phyloP scores from a whole-genome alignment of 2,888 invertebrate genomes.

The Drosophila gaucha region DNA sequence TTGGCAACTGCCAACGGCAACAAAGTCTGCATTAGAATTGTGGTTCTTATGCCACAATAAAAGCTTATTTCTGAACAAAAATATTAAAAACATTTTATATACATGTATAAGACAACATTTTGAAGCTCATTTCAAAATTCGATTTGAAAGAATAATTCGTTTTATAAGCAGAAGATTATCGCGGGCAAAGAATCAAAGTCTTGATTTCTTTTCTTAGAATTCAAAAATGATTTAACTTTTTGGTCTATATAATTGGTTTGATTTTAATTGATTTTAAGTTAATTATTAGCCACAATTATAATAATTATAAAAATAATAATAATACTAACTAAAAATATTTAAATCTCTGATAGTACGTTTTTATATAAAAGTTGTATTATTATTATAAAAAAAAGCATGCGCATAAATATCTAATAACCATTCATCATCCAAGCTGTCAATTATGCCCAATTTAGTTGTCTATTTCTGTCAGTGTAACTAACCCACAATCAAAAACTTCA shows the following conservation, averaged over 20 bases:
- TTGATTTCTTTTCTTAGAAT: no score
- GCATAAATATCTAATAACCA: no score
- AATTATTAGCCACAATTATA: no score
- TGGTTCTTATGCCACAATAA: background rate
- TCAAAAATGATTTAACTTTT: no score
- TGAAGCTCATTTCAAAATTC: background rate
- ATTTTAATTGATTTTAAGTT: no score
- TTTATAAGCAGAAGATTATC: background rate
- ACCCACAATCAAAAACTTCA: constrained; percentile 48
- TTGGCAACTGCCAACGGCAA: constrained; percentile 25
- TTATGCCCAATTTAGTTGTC: constrained; percentile 9
- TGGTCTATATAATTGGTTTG: no score
- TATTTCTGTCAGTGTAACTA: constrained; percentile 37
- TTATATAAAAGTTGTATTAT: no score
- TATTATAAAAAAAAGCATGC: no score
- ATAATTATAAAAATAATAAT: no score
- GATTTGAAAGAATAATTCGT: background rate
- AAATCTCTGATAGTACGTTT: no score
- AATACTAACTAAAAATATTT: no score
- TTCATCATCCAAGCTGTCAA: background rate
- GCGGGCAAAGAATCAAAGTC: background rate
- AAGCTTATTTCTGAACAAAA: background rate
- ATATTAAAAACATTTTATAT: background rate
- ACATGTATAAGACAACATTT: background rate
- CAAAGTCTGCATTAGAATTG: constrained; percentile 33